These are phyloP conservation scores for Drosophila mercatorum DNA, from an alignment of 2,888 invertebrate genomes.

Conservation along the genomic window DNA sequence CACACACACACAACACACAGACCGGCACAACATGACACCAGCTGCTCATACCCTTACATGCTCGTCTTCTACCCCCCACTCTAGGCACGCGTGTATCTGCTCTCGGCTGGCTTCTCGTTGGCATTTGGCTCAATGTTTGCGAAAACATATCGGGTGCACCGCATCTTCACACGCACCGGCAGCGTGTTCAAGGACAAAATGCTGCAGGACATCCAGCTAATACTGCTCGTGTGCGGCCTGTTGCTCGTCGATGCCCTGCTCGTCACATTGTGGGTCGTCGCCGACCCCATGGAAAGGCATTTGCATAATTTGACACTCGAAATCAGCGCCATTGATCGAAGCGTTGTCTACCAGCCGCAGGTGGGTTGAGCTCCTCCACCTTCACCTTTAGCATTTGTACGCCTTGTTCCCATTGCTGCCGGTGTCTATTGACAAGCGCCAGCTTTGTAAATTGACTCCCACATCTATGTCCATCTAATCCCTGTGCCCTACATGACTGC, in stretches of 20 bases:
- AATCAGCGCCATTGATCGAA: conserved; percentile 90
- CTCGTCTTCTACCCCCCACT: conserved; percentile 12
- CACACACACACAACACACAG: conserved; percentile 11
- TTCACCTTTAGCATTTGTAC: neutral
- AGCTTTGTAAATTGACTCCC: conserved; percentile 32
- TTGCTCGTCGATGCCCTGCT: conserved; percentile 93
- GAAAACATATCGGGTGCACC: conserved; percentile 96
- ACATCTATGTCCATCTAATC: conserved; percentile 2
- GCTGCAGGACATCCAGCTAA: conserved; percentile 94
- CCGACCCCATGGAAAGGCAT: conserved; percentile 95
- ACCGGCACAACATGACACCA: conserved; percentile 47
- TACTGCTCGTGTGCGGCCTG: conserved; percentile 92
- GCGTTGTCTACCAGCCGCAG: conserved; percentile 94
- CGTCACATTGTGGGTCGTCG: conserved; percentile 92
- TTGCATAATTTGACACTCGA: conserved; percentile 93
- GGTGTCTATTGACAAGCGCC: conserved; percentile 4
- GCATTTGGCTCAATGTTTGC: conserved; percentile 98
- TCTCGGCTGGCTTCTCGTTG: conserved; percentile 95
- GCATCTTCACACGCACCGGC: conserved; percentile 94
- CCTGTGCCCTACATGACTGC: conserved; percentile 4
- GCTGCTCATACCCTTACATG: conserved; percentile 6
- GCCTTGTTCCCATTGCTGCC: neutral
- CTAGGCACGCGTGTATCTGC: conserved; percentile 94
- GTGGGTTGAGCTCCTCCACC: conserved; percentile 84
- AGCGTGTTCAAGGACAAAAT: conserved; percentile 95